Evolutionary conservation across 2,113 vertebrate species (phyloP).

Genomic region (Labeo catla): DNA sequence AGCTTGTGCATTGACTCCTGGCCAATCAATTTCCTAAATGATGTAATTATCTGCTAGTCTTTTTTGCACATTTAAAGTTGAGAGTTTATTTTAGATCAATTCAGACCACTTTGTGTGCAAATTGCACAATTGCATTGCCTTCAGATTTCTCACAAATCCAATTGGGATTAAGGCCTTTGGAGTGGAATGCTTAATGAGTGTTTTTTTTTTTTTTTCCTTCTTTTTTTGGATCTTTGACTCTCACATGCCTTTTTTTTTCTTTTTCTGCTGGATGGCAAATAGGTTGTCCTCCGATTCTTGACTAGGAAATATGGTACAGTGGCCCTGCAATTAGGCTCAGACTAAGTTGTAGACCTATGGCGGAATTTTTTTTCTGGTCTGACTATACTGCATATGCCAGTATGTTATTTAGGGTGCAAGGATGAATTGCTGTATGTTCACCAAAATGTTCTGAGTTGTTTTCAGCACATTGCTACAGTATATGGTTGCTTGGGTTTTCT

Average conservation of each 20-base stretch:
- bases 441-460: too few species aligned
- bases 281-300: slow-evolving; percentile 73
- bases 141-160: slow-evolving; percentile 86
- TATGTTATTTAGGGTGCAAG: neutral
- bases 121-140: slow-evolving; percentile 84
- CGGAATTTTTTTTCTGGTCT: too few species aligned
- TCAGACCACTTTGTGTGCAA: slow-evolving; percentile 87
- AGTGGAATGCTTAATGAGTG: slow-evolving; percentile 80
- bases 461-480: too few species aligned
- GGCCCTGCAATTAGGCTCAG: slow-evolving; percentile 47
- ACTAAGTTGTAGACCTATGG: slow-evolving; percentile 43
- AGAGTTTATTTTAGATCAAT: slow-evolving; percentile 90
- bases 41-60: slow-evolving; percentile 87
- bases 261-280: slow-evolving; percentile 48
- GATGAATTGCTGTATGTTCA: too few species aligned
- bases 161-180: slow-evolving; percentile 75
- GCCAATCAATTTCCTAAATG: slow-evolving; percentile 91
- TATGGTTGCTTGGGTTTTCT: too few species aligned
- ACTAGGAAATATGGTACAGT: slow-evolving; percentile 52
- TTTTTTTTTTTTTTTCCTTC: slow-evolving; percentile 24
- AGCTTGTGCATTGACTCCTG: slow-evolving; percentile 86
- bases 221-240: slow-evolving; percentile 6
- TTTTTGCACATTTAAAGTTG: slow-evolving; percentile 85
- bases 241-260: slow-evolving; percentile 33
- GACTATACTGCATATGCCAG: neutral